phyloP scores from a whole-genome alignment of 1,140 invertebrate genomes.

The Microplitis mediator region DNA sequence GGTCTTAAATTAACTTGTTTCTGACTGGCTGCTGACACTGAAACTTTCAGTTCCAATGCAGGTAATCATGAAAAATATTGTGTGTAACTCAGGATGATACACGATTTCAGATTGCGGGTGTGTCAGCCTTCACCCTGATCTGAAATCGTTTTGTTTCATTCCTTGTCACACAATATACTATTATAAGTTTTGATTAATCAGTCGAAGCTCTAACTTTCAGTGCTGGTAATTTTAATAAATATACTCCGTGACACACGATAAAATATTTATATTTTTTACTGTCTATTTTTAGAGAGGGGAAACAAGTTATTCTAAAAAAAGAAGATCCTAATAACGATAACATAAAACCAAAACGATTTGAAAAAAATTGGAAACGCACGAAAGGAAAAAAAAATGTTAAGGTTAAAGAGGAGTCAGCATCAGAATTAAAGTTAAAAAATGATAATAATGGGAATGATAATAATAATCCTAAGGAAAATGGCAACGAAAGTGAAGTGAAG shows the following conservation, averaged over 20 bases:
- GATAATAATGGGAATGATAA: slow-evolving; percentile 32
- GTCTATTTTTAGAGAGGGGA: neutral
- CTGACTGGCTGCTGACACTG: too few relatives aligned
- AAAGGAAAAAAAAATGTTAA: slow-evolving; percentile 18
- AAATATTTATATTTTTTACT: neutral
- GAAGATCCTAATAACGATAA: slow-evolving; percentile 69
- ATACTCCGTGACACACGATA: neutral
- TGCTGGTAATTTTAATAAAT: too few relatives aligned
- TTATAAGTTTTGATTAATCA: too few relatives aligned
- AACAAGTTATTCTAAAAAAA: slow-evolving; percentile 62
- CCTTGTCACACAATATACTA: too few relatives aligned
- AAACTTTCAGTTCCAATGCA: too few relatives aligned
- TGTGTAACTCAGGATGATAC: too few relatives aligned
- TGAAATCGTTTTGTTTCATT: too few relatives aligned
- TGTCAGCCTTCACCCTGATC: too few relatives aligned
- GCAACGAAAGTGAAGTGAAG: neutral
- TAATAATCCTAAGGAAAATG: neutral
- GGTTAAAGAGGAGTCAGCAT: slow-evolving; percentile 22
- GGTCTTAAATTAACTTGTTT: too few relatives aligned
- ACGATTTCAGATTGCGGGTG: too few relatives aligned
- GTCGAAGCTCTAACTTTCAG: too few relatives aligned
- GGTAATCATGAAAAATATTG: too few relatives aligned
- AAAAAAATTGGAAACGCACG: slow-evolving; percentile 23
- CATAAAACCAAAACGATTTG: slow-evolving; percentile 27
- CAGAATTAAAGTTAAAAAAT: slow-evolving; percentile 6